phyloP scores from a whole-genome alignment of 2,888 invertebrate species.

The Rhynchonema sp. region DNA sequence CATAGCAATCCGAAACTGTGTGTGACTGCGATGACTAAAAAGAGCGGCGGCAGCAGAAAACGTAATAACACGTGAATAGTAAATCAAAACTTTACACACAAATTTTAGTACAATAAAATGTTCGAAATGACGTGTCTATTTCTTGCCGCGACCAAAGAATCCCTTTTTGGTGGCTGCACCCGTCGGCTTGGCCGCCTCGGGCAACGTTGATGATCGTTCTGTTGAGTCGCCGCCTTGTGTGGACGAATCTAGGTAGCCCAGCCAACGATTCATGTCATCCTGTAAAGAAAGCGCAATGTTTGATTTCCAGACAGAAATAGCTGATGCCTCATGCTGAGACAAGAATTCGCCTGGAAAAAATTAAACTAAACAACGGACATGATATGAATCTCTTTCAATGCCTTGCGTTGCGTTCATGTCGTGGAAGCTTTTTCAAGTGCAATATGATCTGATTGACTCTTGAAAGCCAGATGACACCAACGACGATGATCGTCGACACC shows the following conservation, averaged over 20 bases:
- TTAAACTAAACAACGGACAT: no score
- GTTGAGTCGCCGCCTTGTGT: constrained; percentile 36
- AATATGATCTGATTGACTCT: no score
- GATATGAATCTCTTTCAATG: no score
- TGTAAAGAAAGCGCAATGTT: constrained; percentile 15
- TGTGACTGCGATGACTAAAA: background rate
- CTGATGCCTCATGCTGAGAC: no score
- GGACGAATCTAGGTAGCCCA: constrained; percentile 56
- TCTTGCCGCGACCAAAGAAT: constrained; percentile 96
- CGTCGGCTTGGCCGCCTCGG: constrained; percentile 11
- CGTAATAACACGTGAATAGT: background rate
- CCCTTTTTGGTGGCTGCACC: constrained; percentile 63
- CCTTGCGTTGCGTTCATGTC: background rate
- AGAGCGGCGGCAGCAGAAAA: background rate
- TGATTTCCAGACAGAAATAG: background rate
- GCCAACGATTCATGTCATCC: constrained; percentile 86
- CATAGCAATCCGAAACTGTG: no score
- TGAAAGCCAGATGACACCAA: no score
- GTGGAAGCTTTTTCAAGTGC: background rate
- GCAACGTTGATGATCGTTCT: constrained; percentile 1
- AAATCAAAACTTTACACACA: background rate
- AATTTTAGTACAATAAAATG: background rate
- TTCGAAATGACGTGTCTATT: constrained; percentile 36
- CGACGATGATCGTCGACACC: no score
- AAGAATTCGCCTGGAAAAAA: no score